Conservation (phyloP, 2,113 vertebrate genomes). For the Platysternon megacephalum region DNA sequence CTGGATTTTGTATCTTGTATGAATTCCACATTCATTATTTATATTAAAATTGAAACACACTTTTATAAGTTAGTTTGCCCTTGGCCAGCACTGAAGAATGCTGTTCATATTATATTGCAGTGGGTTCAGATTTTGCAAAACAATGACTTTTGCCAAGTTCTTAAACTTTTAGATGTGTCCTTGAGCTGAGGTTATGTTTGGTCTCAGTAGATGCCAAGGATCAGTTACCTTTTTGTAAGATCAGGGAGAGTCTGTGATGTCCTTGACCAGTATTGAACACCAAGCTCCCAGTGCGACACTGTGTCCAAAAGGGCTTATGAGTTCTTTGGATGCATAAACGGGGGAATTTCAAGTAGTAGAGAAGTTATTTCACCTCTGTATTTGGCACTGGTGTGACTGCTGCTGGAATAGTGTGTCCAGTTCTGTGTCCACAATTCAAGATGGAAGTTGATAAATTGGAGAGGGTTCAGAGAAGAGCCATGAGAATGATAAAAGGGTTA, state of each 20-base stretch:
- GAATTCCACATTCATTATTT: background rate
- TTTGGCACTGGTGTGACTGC: background rate
- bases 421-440: background rate
- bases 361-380: background rate
- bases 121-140: background rate
- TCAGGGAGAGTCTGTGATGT: conserved; percentile 11
- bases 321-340: background rate
- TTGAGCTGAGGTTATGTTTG: conserved; percentile 18
- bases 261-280: background rate
- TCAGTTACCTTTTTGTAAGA: conserved; percentile 22
- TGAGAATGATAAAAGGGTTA: too few species aligned
- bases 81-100: background rate
- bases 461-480: too few species aligned
- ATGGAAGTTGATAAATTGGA: background rate
- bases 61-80: background rate
- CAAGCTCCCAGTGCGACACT: background rate
- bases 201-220: background rate
- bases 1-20: background rate
- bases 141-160: background rate
- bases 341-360: background rate
- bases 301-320: background rate
- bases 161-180: conserved; percentile 37
- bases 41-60: background rate
- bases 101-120: background rate
- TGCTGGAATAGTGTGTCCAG: background rate